Conservation (phyloP, 2,797 vertebrate species). For the Ctenopoma multispine region DNA sequence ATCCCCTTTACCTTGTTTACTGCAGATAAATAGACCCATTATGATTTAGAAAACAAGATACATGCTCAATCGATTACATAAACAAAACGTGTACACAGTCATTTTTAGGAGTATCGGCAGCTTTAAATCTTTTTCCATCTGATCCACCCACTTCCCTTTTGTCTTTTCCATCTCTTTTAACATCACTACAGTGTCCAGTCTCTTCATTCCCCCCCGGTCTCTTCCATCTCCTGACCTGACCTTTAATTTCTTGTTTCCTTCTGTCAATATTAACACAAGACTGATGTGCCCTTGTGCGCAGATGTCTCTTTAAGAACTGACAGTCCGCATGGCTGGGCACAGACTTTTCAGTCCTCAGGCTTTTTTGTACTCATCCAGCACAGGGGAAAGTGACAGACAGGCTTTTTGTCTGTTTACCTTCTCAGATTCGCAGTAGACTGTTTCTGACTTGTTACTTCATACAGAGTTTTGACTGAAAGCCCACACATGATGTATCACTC, state of each 20-base stretch:
- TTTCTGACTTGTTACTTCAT: constrained; percentile 26
- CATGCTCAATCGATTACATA: constrained; percentile 9
- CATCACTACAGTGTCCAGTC: constrained; percentile 29
- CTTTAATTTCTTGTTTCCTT: constrained; percentile 57
- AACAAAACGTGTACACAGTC: not conserved
- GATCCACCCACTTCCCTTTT: not conserved
- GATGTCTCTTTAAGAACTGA: constrained; percentile 57
- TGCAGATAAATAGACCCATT: constrained; percentile 42
- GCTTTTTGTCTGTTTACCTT: constrained; percentile 36
- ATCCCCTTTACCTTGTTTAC: constrained; percentile 66
- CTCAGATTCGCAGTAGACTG: constrained; percentile 25
- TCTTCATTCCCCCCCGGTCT: constrained; percentile 25
- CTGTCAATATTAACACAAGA: constrained; percentile 73
- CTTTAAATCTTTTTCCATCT: constrained; percentile 18
- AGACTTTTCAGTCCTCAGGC: constrained; percentile 25
- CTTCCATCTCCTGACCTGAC: constrained; percentile 39
- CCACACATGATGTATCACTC: constrained; percentile 42
- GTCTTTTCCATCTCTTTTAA: constrained; percentile 14
- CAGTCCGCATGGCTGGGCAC: constrained; percentile 35
- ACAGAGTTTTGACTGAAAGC: constrained; percentile 29
- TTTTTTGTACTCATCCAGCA: constrained; percentile 20
- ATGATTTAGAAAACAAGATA: constrained; percentile 48
- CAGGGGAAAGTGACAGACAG: constrained; percentile 32
- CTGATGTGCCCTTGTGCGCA: constrained; percentile 40
- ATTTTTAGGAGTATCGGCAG: constrained; percentile 28